Percentiles rank a stretch among this genome's conserved stretches.
Conservation (phyloP, 2,888 invertebrate species). For the Athalia cordata region DNA sequence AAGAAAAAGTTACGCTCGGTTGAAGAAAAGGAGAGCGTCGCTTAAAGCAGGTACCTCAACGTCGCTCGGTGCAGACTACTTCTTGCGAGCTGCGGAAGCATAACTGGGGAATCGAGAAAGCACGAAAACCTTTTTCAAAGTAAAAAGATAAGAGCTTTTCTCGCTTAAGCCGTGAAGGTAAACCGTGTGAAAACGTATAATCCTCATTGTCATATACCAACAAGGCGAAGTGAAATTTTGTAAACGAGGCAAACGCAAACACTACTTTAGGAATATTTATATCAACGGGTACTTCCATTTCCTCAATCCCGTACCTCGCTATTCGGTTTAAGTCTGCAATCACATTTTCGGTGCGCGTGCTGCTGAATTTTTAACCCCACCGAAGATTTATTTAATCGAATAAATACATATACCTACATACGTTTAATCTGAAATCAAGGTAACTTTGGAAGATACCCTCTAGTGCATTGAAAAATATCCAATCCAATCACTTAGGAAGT, state of each 20-base stretch:
- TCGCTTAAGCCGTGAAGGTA: constrained; percentile 16
- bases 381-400: not conserved
- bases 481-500: constrained; percentile 8
- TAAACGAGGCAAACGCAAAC: no score
- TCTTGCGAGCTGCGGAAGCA: not conserved
- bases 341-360: no score
- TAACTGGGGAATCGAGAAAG: constrained; percentile 24
- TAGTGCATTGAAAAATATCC: not conserved
- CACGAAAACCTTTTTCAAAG: constrained; percentile 12
- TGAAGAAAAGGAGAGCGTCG: constrained; percentile 6
- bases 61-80: constrained; percentile 16
- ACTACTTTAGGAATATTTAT: no score
- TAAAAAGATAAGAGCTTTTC: constrained; percentile 16
- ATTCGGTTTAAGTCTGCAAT: no score
- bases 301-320: not conserved
- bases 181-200: constrained; percentile 20
- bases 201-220: constrained; percentile 1
- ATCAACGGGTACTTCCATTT: not conserved
- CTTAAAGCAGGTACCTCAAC: constrained; percentile 26
- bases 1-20: constrained; percentile 41
- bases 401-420: not conserved
- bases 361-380: no score
- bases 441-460: not conserved
- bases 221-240: not conserved
- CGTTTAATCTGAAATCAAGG: constrained; percentile 5